Base-by-base conservation (phyloP, 2,888 invertebrate genomes). In the Apeira syringaria region DNA sequence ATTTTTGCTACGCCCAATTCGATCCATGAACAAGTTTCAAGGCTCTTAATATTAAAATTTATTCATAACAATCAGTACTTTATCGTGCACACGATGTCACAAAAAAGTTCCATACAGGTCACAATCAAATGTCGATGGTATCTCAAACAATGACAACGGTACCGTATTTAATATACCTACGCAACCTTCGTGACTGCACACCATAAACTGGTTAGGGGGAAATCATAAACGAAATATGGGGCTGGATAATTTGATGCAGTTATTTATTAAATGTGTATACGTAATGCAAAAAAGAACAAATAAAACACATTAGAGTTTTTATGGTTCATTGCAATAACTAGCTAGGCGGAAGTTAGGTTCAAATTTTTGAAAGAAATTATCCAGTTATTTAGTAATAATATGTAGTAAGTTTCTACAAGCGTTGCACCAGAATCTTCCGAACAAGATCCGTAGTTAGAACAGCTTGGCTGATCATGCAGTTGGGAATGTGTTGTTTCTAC, bases 131-230 rank as follows among this genome's bases (percentile, higher is more conserved):
- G 7, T 25, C 27, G 40, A 50, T 46, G 34, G 29, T 47, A 47
- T 49, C 45, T 39, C 13, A 7, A 31, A 45, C 36, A 45, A 51
- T 44, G 46, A 44, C 47, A 48, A 48, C 53, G 31, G 42, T 27
- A 32, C 34, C 30, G 32, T 46, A 45, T 46, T 34, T 24, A 24
- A 41, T 50, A 45, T 36, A 20, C 20, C 20, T 20, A 34, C 27
- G 42, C 34, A 37, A 11, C 24, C 31, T 38, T 55, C 54, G 54
- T 55, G 52, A 52, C 51, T 51, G 12, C 11, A n/a, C 25, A 34
- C 51, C 37, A 52, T 54, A 50, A 51, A 45, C 43, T 36, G 48
- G 43, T 38, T 43, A 34, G 42, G 42, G 5, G 17, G 34, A 10
- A 10, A 30, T 15, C 31, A 27, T 18, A 17, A 37, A 20, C 28